These are phyloP conservation scores for Gasterosteus nipponicus DNA, from an alignment of 2,113 vertebrate genomes.

Conservation along the genomic window DNA sequence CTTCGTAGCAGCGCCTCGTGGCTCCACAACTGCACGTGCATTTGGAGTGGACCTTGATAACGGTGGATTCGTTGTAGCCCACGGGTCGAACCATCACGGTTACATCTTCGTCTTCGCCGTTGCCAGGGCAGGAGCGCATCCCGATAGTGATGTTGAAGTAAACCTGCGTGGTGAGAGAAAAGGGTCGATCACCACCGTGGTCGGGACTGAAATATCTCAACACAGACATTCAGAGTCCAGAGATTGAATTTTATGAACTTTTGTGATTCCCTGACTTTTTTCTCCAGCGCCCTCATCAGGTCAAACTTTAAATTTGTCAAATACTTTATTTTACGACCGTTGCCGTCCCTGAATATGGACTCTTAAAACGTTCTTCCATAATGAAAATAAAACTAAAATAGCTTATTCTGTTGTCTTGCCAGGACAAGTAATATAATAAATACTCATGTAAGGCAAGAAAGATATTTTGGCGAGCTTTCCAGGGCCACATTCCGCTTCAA, in stretches of 20 bases:
- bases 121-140: conserved; percentile 83
- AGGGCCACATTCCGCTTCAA: background rate
- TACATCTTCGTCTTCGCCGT: conserved; percentile 79
- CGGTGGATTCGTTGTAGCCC: conserved; percentile 94
- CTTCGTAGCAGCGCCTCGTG: conserved; percentile 79
- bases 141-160: conserved; percentile 91
- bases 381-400: background rate
- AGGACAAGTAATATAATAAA: background rate
- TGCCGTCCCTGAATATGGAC: background rate
- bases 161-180: conserved; percentile 76
- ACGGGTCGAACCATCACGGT: conserved; percentile 86
- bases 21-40: conserved; percentile 85
- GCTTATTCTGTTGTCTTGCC: background rate
- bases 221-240: background rate
- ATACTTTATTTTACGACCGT: background rate
- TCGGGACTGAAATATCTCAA: background rate
- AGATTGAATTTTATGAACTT: background rate
- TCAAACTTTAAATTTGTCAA: background rate
- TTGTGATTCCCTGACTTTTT: background rate
- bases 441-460: background rate
- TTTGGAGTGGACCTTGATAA: conserved; percentile 82
- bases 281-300: background rate
- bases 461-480: background rate
- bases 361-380: background rate
- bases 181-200: background rate